Evolutionary conservation across 1,140 invertebrate genomes (phyloP).

Genomic region (Drosophila guanche): DNA sequence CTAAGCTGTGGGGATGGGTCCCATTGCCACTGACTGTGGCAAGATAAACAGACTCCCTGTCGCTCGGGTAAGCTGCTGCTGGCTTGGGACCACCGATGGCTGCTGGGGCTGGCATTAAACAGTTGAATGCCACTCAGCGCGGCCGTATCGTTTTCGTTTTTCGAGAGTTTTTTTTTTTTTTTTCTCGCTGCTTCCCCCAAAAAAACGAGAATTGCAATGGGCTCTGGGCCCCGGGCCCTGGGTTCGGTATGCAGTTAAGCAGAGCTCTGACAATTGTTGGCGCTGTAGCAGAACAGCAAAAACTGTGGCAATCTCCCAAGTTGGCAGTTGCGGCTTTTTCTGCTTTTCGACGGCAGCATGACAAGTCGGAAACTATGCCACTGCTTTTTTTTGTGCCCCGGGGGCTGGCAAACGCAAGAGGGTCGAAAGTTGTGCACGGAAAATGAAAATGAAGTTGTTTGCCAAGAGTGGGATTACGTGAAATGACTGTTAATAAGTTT

Average conservation of each 20-base stretch:
- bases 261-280: slow-evolving; percentile 41
- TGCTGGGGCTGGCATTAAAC: slow-evolving; percentile 52
- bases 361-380: slow-evolving; percentile 54
- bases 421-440: slow-evolving; percentile 12
- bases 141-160: slow-evolving; percentile 26
- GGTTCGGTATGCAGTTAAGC: slow-evolving; percentile 58
- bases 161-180: slow-evolving; percentile 27
- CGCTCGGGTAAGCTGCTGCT: slow-evolving; percentile 41
- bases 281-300: slow-evolving; percentile 18
- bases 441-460: slow-evolving; percentile 29
- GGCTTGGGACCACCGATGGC: background rate
- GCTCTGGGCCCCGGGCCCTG: slow-evolving; percentile 4
- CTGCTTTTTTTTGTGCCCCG: slow-evolving; percentile 49
- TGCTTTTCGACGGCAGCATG: slow-evolving; percentile 39
- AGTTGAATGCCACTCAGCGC: slow-evolving; percentile 58
- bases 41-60: slow-evolving; percentile 71
- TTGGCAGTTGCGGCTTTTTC: slow-evolving; percentile 44
- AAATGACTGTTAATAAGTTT: slow-evolving; percentile 57
- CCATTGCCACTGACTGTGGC: slow-evolving; percentile 46
- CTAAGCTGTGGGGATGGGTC: slow-evolving; percentile 9
- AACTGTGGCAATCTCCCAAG: slow-evolving; percentile 49
- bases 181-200: slow-evolving; percentile 34
- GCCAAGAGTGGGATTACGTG: slow-evolving; percentile 12
- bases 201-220: slow-evolving; percentile 35
- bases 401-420: slow-evolving; percentile 45